These are phyloP conservation scores for Arvicanthis niloticus DNA, from an alignment of 2,113 vertebrate species.

Conservation along the genomic window DNA sequence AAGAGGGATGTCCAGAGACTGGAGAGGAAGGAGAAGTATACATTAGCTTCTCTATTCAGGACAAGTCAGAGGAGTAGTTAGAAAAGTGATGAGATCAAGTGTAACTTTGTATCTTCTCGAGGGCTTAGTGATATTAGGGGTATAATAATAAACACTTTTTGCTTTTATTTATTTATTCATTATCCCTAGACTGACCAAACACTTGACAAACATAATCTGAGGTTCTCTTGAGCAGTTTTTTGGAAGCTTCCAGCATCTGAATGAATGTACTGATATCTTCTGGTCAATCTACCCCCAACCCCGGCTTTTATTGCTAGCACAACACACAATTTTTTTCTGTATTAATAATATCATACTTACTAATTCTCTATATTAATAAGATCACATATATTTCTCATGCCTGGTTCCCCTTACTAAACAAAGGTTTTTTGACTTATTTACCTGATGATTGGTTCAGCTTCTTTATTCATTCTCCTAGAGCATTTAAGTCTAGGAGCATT, in stretches of 20 bases:
- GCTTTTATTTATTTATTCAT: background rate
- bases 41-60: background rate
- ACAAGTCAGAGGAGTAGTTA: background rate
- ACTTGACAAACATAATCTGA: background rate
- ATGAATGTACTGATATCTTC: background rate
- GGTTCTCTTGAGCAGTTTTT: background rate
- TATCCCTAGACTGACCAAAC: background rate
- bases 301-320: background rate
- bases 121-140: background rate
- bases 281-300: background rate
- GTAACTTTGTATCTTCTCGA: background rate
- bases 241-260: background rate
- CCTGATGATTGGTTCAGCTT: too few relatives aligned
- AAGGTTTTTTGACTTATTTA: background rate
- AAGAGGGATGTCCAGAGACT: background rate
- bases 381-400: background rate
- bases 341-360: background rate
- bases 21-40: background rate
- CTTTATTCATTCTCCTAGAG: background rate
- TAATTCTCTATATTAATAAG: background rate
- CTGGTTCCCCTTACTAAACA: background rate
- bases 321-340: background rate
- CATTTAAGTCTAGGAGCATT: too few relatives aligned
- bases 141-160: background rate
- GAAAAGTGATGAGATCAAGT: background rate